phyloP scores from a whole-genome alignment of 1,140 invertebrate species.

The Lepidurus arcticus region DNA sequence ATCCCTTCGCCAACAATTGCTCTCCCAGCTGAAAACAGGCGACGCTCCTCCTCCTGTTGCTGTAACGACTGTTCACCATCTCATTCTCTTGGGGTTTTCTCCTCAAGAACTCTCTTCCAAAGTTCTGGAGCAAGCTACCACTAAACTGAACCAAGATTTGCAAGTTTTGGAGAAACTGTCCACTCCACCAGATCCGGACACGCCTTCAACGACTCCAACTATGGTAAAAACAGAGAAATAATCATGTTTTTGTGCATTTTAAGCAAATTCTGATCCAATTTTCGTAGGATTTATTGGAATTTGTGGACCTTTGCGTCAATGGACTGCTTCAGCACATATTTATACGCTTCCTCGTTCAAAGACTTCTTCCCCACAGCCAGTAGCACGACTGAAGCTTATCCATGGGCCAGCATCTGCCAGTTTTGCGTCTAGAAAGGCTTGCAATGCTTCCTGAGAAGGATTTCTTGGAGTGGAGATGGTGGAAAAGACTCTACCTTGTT shows the following conservation, averaged over 20 bases:
- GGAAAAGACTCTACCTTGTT: constrained; percentile 76
- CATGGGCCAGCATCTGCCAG: not conserved
- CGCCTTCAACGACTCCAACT: not conserved
- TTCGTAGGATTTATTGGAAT: constrained; percentile 78
- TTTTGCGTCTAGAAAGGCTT: not conserved
- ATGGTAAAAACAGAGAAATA: not conserved
- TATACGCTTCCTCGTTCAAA: constrained; percentile 86
- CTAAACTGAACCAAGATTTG: not conserved
- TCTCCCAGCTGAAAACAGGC: not conserved
- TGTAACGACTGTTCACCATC: not conserved
- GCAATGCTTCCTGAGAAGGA: not conserved
- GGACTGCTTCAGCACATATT: constrained; percentile 86
- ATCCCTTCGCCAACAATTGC: not conserved
- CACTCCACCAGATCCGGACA: not conserved
- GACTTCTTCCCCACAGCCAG: constrained; percentile 65
- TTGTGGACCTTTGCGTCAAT: constrained; percentile 87
- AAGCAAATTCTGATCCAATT: not conserved
- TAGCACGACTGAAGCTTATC: not conserved
- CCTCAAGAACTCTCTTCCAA: not conserved
- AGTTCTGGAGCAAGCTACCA: not conserved
- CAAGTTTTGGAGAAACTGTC: not conserved
- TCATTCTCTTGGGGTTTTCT: not conserved
- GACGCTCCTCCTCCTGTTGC: not conserved
- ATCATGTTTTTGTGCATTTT: too few relatives aligned
- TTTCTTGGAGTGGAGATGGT: constrained; percentile 22